phyloP scores from a whole-genome alignment of 2,113 vertebrate species.

The Ceyx melanurus region DNA sequence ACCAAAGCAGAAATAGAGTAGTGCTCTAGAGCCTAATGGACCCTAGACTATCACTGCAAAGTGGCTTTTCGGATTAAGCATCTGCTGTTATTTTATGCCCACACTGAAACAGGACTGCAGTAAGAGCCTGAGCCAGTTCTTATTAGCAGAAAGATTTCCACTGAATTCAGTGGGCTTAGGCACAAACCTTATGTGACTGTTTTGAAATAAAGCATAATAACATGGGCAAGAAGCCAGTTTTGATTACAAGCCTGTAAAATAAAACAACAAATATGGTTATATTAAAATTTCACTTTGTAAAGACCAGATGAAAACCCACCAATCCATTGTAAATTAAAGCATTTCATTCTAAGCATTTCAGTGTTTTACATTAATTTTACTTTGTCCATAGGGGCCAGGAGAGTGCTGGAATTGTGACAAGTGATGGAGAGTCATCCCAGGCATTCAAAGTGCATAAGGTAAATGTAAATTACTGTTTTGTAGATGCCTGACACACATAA shows the following conservation, averaged over 20 bases:
- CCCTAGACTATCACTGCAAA: not conserved
- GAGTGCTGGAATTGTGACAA: slow-evolving; percentile 95
- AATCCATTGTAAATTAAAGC: not conserved
- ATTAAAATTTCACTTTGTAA: not conserved
- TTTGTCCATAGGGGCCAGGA: slow-evolving; percentile 89
- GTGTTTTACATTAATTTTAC: not conserved
- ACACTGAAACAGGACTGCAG: not conserved
- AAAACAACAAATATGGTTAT: not conserved
- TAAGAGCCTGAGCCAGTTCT: not conserved
- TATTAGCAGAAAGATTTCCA: not conserved
- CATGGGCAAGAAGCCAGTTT: not conserved
- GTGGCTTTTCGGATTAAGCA: slow-evolving; percentile 10
- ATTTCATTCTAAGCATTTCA: not conserved
- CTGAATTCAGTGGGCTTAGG: not conserved
- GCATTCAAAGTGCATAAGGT: slow-evolving; percentile 92
- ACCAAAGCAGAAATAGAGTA: not conserved
- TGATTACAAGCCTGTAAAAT: not conserved
- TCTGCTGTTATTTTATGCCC: not conserved
- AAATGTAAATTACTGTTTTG: slow-evolving; percentile 26
- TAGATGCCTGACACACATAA: not conserved
- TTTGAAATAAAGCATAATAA: slow-evolving; percentile 2
- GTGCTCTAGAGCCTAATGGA: not conserved
- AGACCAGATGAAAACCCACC: not conserved
- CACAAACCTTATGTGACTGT: not conserved
- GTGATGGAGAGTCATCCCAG: slow-evolving; percentile 87